Evolutionary conservation across 2,797 vertebrate genomes (phyloP), one percentile per base, ranked within the genome.

Genomic region (Glyptemys insculpta): DNA sequence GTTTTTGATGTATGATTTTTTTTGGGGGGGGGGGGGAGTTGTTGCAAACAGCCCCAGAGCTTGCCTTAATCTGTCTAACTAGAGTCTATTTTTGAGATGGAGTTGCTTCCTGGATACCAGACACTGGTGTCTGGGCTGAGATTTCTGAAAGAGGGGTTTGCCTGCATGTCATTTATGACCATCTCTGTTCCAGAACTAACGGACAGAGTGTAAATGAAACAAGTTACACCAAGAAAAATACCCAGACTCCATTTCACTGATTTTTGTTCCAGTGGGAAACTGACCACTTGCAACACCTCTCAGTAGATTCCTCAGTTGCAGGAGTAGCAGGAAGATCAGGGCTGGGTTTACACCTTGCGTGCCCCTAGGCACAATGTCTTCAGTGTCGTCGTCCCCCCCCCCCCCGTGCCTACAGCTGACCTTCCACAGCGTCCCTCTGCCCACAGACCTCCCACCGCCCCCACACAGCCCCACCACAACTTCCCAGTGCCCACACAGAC

Each of bases 101-200:
- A 85, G 88, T n/a, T n/a, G 65, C 65, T 68, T 68, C n/a, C 18
- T 37, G 62, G 62, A n/a, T n/a, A 68, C 34, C 18, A 37, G 62
- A 21, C 62, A 68, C 62, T 10, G n/a, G 31, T 68, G 9, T n/a
- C 18, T 68, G 34, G 34, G 18, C n/a, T 68, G n/a, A n/a, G 65
- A 37, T 8, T 78, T 31, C 44, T 31, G 21, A 31, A 78, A 31
- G 74, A 49, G 27, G 16, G 18, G 18, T 68, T 18, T 68, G 62
- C 34, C 34, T 37, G 34, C 34, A n/a, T 78, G 44, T 47, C 5
- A 72, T 89, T n/a, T 19, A 68, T 53, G 83, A 91, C 47, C 72
- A 37, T 44, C 92, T 88, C 65, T n/a, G 76, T 3, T 37, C 81
- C 23, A 76, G 88, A 57, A 8, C 56, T 18, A 82, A 85, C 89